Evolutionary conservation across 2,888 invertebrate genomes (phyloP), one percentile per base, ranked within the genome.

Genomic region (Volucella bombylans): DNA sequence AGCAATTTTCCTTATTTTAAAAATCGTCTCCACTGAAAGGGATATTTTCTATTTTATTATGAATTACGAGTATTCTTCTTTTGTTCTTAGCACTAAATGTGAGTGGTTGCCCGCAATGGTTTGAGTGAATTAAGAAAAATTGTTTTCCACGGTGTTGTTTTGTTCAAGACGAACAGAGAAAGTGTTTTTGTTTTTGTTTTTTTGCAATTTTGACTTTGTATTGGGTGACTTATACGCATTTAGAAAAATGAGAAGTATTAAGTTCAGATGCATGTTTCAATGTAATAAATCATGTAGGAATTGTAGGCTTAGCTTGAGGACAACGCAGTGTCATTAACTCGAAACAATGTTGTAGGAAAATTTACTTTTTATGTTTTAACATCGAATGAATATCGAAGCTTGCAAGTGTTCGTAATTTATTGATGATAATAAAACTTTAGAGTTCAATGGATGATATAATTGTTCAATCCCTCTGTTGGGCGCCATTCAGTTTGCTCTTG

Each of bases 41-140:
- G 57, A 79, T 74, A 54, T 83, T 74, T 76, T 80, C 62, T 67
- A 49, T 72, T 77, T 73, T 77, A 82, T 72, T 68, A 72, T 85
- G 85, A 72, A 62, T 41, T 65, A n/a, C n/a, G n/a, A n/a, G n/a
- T n/a, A 59, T 80, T 11, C 43, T 59, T 50, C 55, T 15, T 96
- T 99, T 88, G 93, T 98, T 23, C 12, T 12, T 59, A 68, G 12
- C 8, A 23, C 47, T 62, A 52, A 43, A 55, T 77, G 47, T 62
- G 55, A 78, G 55, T 69, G 54, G 59, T 57, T 39, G 45, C 54
- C 41, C 39, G n/a, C 0, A 43, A 14, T 50, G 52, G 61, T 15
- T 47, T 50, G 50, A 47, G 73, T 69, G 49, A 74, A 78, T 83
- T 65, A 61, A 52, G 80, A 83, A 76, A 83, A 71, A 83, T 79